Evolutionary conservation across 2,888 invertebrate genomes (phyloP).

Genomic region (Leptopilina drosophilae): DNA sequence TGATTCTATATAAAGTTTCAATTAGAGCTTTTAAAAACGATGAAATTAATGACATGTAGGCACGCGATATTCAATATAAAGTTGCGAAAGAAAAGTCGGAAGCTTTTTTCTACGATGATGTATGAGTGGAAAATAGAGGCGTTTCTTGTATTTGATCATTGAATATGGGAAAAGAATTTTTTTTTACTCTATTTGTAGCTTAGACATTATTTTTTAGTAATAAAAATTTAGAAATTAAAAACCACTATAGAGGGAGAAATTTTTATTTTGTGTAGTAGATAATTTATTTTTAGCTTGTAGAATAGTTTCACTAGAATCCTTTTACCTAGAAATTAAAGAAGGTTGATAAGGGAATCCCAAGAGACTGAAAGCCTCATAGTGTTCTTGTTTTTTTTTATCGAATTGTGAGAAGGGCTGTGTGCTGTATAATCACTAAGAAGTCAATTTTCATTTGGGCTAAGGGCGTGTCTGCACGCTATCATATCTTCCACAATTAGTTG

Average conservation of each 20-base stretch:
- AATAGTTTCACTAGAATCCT: too few species aligned
- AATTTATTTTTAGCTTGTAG: too few species aligned
- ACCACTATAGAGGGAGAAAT: too few species aligned
- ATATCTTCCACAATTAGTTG: constrained; percentile 65
- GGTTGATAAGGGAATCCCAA: background rate
- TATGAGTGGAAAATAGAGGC: constrained; percentile 3
- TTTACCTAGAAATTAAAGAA: background rate
- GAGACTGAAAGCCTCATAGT: background rate
- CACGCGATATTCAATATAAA: constrained; percentile 26
- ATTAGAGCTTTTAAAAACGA: constrained; percentile 7
- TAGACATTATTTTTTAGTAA: too few species aligned
- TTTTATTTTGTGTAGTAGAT: too few species aligned
- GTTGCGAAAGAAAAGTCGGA: background rate
- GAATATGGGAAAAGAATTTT: too few species aligned
- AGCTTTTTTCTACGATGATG: background rate
- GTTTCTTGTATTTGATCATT: background rate
- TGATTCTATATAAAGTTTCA: constrained; percentile 11
- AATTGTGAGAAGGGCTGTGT: constrained; percentile 55
- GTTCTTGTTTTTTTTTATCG: constrained; percentile 25
- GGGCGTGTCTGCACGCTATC: constrained; percentile 68
- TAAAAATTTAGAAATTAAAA: too few species aligned
- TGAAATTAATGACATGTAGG: background rate
- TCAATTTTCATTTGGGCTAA: constrained; percentile 70
- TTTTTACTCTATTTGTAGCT: too few species aligned
- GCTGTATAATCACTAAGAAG: constrained; percentile 59